Evolutionary conservation across 2,888 invertebrate genomes (phyloP).

Genomic region (Phorcus lineatus): DNA sequence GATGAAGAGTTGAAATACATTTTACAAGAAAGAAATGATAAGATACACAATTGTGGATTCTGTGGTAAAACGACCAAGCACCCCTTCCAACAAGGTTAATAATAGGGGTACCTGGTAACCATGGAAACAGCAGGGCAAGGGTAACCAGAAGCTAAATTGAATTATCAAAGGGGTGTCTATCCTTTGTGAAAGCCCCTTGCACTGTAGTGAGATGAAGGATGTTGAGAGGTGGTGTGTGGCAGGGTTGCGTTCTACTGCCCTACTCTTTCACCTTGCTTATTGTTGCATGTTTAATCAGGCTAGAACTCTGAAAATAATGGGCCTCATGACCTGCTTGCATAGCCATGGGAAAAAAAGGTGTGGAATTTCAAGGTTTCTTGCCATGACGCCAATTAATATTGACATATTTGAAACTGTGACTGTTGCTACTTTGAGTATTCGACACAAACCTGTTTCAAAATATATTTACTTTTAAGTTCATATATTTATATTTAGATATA

Average conservation of each 20-base stretch:
- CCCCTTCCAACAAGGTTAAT: not conserved
- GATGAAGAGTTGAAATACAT: no score
- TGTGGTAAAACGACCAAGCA: no score
- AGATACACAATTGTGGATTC: no score
- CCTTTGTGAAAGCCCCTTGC: not conserved
- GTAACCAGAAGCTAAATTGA: not conserved
- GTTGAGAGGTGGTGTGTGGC: not conserved
- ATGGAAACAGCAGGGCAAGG: not conserved
- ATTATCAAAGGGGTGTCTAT: not conserved
- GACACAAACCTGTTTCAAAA: no score
- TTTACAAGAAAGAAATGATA: no score
- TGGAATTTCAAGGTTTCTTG: not conserved
- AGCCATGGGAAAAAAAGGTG: not conserved
- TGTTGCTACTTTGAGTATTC: no score
- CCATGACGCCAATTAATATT: no score
- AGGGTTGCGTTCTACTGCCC: not conserved
- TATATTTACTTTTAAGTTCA: no score
- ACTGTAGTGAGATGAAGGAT: not conserved
- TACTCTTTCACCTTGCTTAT: not conserved
- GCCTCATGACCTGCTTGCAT: not conserved
- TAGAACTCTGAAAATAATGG: not conserved
- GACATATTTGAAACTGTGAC: no score
- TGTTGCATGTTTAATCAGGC: not conserved
- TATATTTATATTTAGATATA: no score
- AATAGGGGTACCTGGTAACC: constrained; percentile 5